Base-by-base conservation (phyloP, 2,888 invertebrate species). In the Macrophya annulata region DNA sequence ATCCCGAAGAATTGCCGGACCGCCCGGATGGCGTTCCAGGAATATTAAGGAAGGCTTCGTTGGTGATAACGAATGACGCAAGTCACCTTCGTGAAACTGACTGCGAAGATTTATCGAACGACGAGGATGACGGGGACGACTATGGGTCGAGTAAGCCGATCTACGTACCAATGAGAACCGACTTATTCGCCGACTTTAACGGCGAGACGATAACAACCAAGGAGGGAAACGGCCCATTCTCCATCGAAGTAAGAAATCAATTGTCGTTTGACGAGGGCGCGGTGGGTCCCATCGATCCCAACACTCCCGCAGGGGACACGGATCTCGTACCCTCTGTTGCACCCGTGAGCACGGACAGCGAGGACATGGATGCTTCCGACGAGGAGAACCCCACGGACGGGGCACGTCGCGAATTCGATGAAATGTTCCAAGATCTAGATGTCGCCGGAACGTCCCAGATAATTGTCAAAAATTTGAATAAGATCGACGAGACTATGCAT, bases 221-320 rank as follows among this genome's bases (percentile, higher is more conserved):
- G 84, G 93, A 93, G 81, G 93, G 93, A 5, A 91, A 93, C 62
- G 93, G 93, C 0, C 93, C 93, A 0, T 93, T 93, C 55, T 93
- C 93, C 3, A 87, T 92, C 1, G 93, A 93, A 84, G 88, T 93
- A 0, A 89, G 93, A 85, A 92, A 91, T 85, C 91, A 91, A 86
- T 90, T 93, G 90, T 92, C 91, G 0, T 83, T 59, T 21, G 83
- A 83, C 83, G 83, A 83, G 37, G 48, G 83, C 37, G 68, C 83
- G 21, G 68, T 45, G n/a, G 71, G 31, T 31, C 71, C 83, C 15
- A 85, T 25, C 81, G 88, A 88, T 76, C 40, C 43, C n/a, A 77
- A 77, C 1, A 81, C 21, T 5, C 65, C 37, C 12, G 82, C 17
- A 4, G 72, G 62, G 21, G 62, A 51, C 0, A 31, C 77, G 21